Evolutionary conservation across 2,888 invertebrate genomes (phyloP).

Genomic region (Isoperla grammatica): DNA sequence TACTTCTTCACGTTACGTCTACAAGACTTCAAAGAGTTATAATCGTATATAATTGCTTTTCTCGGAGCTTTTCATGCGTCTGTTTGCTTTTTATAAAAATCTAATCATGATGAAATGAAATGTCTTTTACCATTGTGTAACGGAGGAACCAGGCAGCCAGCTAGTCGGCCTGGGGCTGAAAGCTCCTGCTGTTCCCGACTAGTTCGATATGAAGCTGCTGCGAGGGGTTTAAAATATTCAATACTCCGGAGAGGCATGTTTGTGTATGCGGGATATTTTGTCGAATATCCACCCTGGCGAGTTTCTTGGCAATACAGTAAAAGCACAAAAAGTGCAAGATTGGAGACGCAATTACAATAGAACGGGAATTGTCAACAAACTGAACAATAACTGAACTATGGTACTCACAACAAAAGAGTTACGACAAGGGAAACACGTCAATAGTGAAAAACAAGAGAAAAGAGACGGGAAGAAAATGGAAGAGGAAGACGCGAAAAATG

Average conservation of each 20-base stretch:
- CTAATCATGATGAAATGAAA: conserved; percentile 15
- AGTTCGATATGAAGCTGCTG: conserved; percentile 13
- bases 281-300: background rate
- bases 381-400: too few relatives aligned
- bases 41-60: conserved; percentile 1
- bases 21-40: background rate
- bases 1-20: background rate
- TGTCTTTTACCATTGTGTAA: conserved; percentile 16
- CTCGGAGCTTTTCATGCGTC: conserved; percentile 1
- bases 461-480: too few relatives aligned
- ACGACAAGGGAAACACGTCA: too few relatives aligned
- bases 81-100: conserved; percentile 17
- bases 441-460: too few relatives aligned
- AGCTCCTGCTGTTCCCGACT: background rate
- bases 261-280: background rate
- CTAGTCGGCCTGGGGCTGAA: conserved; percentile 2
- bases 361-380: background rate
- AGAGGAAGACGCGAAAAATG: too few relatives aligned
- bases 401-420: too few relatives aligned
- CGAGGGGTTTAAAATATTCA: conserved; percentile 25
- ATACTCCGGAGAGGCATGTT: conserved; percentile 13
- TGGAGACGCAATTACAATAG: background rate
- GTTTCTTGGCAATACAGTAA: background rate
- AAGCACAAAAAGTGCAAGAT: background rate
- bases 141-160: conserved; percentile 4